Conservation (phyloP, 1,140 invertebrate genomes). For the Caenorhabditis inopinata region DNA sequence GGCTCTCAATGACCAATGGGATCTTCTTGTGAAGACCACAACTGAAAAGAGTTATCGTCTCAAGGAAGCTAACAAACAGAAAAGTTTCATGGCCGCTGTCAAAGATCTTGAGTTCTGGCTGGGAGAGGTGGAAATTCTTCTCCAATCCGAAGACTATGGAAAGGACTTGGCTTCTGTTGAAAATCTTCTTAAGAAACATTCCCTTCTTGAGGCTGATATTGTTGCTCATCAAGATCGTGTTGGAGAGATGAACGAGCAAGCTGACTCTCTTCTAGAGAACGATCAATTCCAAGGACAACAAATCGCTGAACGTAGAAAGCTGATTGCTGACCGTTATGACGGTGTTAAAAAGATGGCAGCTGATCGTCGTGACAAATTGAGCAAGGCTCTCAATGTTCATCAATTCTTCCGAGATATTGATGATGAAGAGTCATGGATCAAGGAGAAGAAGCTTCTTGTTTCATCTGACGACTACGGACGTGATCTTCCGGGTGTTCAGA, state of each 20-base stretch:
- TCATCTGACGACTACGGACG: conserved; percentile 96
- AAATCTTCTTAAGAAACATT: conserved; percentile 93
- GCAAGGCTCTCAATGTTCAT: conserved; percentile 93
- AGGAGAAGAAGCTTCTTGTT: conserved; percentile 96
- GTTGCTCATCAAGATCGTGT: conserved; percentile 86
- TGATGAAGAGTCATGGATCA: conserved; percentile 99
- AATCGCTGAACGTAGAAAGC: conserved; percentile 86
- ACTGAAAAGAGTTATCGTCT: conserved; percentile 95
- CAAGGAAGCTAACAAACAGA: conserved; percentile 97
- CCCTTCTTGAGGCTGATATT: conserved; percentile 94
- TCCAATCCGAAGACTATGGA: conserved; percentile 91
- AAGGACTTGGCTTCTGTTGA: conserved; percentile 98
- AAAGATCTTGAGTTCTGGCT: conserved; percentile 99
- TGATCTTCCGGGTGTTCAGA: conserved; percentile 95
- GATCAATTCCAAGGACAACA: conserved; percentile 90
- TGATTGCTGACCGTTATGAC: conserved; percentile 90
- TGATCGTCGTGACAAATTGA: conserved; percentile 82
- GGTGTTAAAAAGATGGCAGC: conserved; percentile 69
- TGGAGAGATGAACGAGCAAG: conserved; percentile 84
- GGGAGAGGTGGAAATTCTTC: conserved; percentile 92
- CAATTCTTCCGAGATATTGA: conserved; percentile 99
- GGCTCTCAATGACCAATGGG: conserved; percentile 97
- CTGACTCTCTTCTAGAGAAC: conserved; percentile 87
- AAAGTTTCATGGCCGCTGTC: conserved; percentile 97
- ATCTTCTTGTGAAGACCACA: conserved; percentile 93